Percentiles rank a stretch among this genome's conserved stretches.
Evolutionary conservation across 1,140 invertebrate genomes (phyloP).

Genomic region (Lasioglossum albipes): DNA sequence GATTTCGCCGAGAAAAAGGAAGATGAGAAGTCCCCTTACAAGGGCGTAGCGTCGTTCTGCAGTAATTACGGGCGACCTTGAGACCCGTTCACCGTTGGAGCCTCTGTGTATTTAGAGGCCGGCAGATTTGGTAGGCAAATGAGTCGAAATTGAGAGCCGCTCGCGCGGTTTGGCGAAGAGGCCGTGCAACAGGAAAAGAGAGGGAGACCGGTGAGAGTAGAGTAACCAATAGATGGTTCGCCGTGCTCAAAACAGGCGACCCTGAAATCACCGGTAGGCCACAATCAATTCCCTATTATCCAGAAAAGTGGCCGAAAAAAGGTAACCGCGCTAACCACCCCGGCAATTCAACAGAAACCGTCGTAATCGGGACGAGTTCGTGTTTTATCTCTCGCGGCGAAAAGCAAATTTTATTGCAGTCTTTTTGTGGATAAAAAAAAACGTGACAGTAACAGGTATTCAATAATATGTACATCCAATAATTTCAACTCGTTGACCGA

Average conservation of each 20-base stretch:
- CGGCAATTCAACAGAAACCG: conserved; percentile 33
- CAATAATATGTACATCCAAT: no score
- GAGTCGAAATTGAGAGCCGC: conserved; percentile 68
- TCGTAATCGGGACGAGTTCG: conserved; percentile 51
- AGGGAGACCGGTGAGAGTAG: background rate
- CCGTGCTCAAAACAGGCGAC: conserved; percentile 47
- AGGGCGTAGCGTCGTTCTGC: conserved; percentile 40
- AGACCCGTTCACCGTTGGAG: conserved; percentile 53
- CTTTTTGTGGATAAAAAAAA: no score
- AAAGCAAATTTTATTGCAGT: no score
- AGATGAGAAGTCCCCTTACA: conserved; percentile 21
- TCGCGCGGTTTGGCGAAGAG: conserved; percentile 17
- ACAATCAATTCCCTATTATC: conserved; percentile 66
- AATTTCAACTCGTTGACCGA: no score
- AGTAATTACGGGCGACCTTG: conserved; percentile 63
- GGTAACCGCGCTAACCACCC: conserved; percentile 50
- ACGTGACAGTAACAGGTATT: no score
- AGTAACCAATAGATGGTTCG: conserved; percentile 46
- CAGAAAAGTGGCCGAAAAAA: conserved; percentile 36
- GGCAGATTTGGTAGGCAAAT: conserved; percentile 70
- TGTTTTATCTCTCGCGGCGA: conserved; percentile 35
- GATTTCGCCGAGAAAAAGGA: conserved; percentile 6
- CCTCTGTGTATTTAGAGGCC: conserved; percentile 57
- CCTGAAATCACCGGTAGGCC: conserved; percentile 61
- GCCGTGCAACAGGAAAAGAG: background rate